These are phyloP conservation scores for Halocynthia roretzi DNA, from an alignment of 23 tunicate genomes.

Conservation along the genomic window DNA sequence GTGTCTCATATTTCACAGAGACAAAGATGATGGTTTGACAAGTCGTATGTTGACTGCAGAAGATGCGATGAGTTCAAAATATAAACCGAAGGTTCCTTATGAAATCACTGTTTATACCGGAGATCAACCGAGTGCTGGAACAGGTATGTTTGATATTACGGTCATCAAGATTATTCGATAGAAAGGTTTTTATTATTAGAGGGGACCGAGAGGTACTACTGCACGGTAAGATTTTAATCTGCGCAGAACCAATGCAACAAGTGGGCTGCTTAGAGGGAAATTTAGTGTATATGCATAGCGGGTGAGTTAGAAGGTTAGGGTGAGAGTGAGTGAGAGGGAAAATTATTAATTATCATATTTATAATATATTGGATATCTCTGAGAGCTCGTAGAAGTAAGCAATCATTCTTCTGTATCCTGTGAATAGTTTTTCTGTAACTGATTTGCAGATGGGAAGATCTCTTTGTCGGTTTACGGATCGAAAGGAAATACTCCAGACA, in stretches of 20 bases:
- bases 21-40: conserved; percentile 68
- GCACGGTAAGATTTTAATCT: no score
- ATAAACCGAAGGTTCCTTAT: conserved; percentile 78
- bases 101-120: conserved; percentile 84
- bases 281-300: no score
- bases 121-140: conserved; percentile 70
- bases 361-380: no score
- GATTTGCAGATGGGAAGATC: conserved; percentile 46
- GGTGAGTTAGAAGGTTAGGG: no score
- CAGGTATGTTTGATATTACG: conserved; percentile 68
- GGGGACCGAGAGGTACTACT: no score
- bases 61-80: conserved; percentile 60
- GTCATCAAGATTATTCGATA: no score
- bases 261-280: no score
- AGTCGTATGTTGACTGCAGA: conserved; percentile 40
- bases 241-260: no score
- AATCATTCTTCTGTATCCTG: background rate
- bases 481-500: conserved; percentile 55
- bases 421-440: background rate
- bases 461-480: conserved; percentile 68
- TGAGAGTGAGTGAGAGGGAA: no score
- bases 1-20: conserved; percentile 24
- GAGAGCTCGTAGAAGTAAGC: background rate
- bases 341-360: background rate
- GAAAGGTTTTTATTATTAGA: no score